Evolutionary conservation across 2,888 invertebrate species (phyloP), one percentile per base, ranked within the genome.

Genomic region (Zygogramma bicolorata): DNA sequence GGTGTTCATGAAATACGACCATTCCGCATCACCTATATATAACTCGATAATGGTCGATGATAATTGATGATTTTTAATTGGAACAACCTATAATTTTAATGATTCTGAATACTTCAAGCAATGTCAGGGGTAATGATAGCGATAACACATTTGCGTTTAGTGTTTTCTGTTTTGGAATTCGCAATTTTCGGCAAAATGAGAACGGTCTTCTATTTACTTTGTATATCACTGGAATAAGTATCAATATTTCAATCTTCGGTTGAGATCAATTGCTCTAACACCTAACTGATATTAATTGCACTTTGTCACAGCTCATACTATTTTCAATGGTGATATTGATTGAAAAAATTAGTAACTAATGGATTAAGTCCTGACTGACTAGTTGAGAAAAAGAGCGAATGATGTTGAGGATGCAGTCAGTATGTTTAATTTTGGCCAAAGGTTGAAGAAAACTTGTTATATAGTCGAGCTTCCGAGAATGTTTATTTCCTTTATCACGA

Each of bases 61-160:
- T 70, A 59, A 67, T 67, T 59, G 46, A 70, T 65, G 18, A 42
- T 59, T 34, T 57, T 65, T 69, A 70, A 70, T 70, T 70, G 70
- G 59, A 65, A 70, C 65, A 70, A 70, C 70, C 59, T 65, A 59
- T 65, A 49, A 65, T 70, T 70, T 62, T 60, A 59, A 70, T 69
- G 59, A 27, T 29, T 57, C 58, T 29, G 31, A 61, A 68, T 62
- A 34, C 59, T 40, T 7, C 20, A 46, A 58, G 58, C 58, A 58
- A 66, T 66, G 66, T 40, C 58, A 66, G 18, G 58, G 13, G 18
- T 46, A 59, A 66, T 42, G 58, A 58, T 31, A 5, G 49, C 49
- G 22, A 42, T 63, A 63, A 63, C 15, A 3, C 22, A 29, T 49
- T 27, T 53, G 53, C 22, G 22, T 65, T 34, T 31, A 65, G 29